phyloP scores from a whole-genome alignment of 1,140 invertebrate genomes.

The Drosophila burlai region DNA sequence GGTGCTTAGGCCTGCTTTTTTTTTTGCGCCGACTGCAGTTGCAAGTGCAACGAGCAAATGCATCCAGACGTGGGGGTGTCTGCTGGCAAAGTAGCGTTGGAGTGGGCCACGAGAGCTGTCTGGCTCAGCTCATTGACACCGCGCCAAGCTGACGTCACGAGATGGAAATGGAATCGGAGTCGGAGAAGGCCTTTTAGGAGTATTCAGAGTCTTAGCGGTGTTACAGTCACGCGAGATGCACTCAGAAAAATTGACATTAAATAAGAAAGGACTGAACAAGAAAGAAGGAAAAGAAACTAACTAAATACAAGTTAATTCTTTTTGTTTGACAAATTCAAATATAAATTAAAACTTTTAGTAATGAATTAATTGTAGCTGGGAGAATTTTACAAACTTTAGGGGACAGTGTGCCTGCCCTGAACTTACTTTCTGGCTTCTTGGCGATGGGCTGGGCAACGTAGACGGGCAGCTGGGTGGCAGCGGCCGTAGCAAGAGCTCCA shows the following conservation, averaged over 20 bases:
- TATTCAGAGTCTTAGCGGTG: slow-evolving; percentile 61
- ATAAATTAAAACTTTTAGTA: neutral
- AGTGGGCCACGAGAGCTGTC: slow-evolving; percentile 57
- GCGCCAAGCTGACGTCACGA: slow-evolving; percentile 46
- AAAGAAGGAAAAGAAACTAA: neutral
- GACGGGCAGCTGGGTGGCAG: slow-evolving; percentile 36
- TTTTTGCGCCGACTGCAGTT: slow-evolving; percentile 45
- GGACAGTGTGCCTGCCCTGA: neutral
- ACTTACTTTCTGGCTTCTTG: slow-evolving; percentile 78
- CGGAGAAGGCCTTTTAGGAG: slow-evolving; percentile 23
- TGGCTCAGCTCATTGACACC: slow-evolving; percentile 63
- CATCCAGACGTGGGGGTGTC: slow-evolving; percentile 52
- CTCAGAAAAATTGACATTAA: neutral
- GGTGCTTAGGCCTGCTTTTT: slow-evolving; percentile 34
- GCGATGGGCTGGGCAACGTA: slow-evolving; percentile 52
- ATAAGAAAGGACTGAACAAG: neutral
- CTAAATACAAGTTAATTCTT: neutral
- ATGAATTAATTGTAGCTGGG: neutral
- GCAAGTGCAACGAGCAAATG: slow-evolving; percentile 51
- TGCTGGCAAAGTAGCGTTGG: slow-evolving; percentile 35
- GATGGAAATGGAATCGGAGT: slow-evolving; percentile 33
- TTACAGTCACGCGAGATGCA: slow-evolving; percentile 65
- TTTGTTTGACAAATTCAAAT: neutral
- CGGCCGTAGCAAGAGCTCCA: slow-evolving; percentile 5
- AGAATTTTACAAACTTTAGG: neutral